Evolutionary conservation across 2,113 vertebrate species (phyloP), one percentile per base, ranked within the genome.

Genomic region (Drymodes brunneopygia): DNA sequence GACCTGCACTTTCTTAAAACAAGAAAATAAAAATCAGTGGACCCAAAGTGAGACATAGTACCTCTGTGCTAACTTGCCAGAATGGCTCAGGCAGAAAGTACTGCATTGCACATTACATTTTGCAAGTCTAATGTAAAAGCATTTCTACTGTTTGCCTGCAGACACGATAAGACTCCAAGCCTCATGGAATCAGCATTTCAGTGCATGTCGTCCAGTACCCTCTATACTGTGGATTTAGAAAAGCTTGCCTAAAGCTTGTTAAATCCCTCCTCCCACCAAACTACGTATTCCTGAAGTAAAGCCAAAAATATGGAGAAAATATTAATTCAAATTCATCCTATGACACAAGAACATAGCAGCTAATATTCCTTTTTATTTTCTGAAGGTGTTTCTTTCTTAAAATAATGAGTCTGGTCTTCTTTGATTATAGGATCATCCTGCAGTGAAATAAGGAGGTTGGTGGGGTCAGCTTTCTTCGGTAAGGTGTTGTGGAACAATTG

Each of bases 81-180:
- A 96, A 78, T 3, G 9, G 47, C 51, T 94, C 87, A 86, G 66
- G 13, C 51, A 80, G 72, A 91, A 86, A 93, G 50, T 66, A 86
- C 65, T 78, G 94, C 71, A 51, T 58, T 91, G 79, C 71, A 94
- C 29, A 1, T 80, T 83, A 86, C 48, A 38, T 86, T 95, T 95
- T 95, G 92, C 95, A 95, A 96, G 93, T 92, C 96, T 95, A 94
- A 97, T 95, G 73, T 71, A 79, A 89, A 96, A 92, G 47, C 9
- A 0, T 86, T 94, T 93, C 92, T 74, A n/a, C 71, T 88, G 67
- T 86, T 94, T 57, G 88, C 96, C 95, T 93, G 88, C 82, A 96
- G 95, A 93, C 25, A 1, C 0, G 72, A 86, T 93, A 96, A 97
- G 90, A 77, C 64, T 40, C 47, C 2, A 0, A 96, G 88, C 13